These are phyloP conservation scores for Phorcus lineatus DNA, from an alignment of 2,888 invertebrate species.

Conservation along the genomic window DNA sequence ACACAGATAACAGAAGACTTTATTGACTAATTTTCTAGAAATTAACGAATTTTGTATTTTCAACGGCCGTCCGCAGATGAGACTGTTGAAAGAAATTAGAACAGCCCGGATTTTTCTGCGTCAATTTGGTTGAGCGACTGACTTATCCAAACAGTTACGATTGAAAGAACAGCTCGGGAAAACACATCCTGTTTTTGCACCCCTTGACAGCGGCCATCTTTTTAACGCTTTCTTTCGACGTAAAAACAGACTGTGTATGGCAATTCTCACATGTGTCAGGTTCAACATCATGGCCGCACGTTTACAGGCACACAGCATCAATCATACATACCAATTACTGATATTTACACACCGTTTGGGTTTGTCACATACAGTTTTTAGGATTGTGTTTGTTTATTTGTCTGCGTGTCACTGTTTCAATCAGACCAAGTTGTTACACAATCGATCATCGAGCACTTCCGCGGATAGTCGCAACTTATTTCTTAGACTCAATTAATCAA, in stretches of 20 bases:
- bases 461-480: no score
- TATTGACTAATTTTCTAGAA: constrained; percentile 17
- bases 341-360: no score
- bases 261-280: neutral
- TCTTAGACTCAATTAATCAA: no score
- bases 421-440: no score
- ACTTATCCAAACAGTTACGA: constrained; percentile 11
- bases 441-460: no score
- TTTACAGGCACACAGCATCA: neutral
- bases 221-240: constrained; percentile 1
- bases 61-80: neutral
- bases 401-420: no score
- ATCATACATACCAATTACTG: neutral
- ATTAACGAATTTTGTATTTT: constrained; percentile 23
- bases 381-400: no score
- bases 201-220: neutral
- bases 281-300: neutral
- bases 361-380: no score
- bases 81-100: constrained; percentile 9
- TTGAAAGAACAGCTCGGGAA: constrained; percentile 3
- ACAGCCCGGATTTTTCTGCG: constrained; percentile 3
- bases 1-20: constrained; percentile 24
- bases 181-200: constrained; percentile 7
- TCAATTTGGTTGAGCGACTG: constrained; percentile 7
- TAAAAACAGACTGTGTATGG: neutral